Evolutionary conservation across 2,113 vertebrate species (phyloP), one percentile per base, ranked within the genome.

Genomic region (Arenaria interpres): DNA sequence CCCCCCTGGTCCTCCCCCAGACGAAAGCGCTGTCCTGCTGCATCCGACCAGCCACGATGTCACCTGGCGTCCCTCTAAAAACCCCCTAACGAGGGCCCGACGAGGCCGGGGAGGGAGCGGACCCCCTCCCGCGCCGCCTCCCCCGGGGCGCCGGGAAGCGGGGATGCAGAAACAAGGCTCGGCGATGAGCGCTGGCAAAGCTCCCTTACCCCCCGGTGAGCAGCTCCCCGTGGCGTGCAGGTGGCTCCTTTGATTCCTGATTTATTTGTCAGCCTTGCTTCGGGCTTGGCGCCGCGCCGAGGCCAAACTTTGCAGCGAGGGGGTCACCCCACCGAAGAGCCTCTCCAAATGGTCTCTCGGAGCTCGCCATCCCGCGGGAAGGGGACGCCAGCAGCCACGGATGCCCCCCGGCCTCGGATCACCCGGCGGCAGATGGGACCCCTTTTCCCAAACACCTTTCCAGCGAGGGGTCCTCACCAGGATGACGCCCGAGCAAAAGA

Each of bases 331-430:
- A 22, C 2, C 24, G 0, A 73, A 23, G 63, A 45, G 83, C n/a
- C 33, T 66, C 86, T 16, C 62, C 75, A 1, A 48, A 28, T 3
- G 9, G 28, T 21, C 48, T 8, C 89, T 9, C 2, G 2, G 30
- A 46, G 32, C 71, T 45, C 28, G 28, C 17, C 53, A 11, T 54
- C 53, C 48, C 4, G 1, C 0, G 3, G 54, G 50, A 74, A 82
- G 45, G 79, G 39, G n/a, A 45, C 0, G 2, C 0, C 0, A 9
- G 2, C 20, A 12, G 59, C n/a, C 37, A 9, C 0, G 3, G 48
- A 57, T 33, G 39, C 46, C 21, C 46, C 27, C 15, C 45, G 18
- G 0, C 4, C 43, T 23, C 1, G 0, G 7, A 6, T 6, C 54
- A 32, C 7, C 23, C 48, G 3, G 28, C 1, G 0, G 6, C 4